Conservation (phyloP, 2,888 invertebrate species). For the Caenorhabditis sp. region DNA sequence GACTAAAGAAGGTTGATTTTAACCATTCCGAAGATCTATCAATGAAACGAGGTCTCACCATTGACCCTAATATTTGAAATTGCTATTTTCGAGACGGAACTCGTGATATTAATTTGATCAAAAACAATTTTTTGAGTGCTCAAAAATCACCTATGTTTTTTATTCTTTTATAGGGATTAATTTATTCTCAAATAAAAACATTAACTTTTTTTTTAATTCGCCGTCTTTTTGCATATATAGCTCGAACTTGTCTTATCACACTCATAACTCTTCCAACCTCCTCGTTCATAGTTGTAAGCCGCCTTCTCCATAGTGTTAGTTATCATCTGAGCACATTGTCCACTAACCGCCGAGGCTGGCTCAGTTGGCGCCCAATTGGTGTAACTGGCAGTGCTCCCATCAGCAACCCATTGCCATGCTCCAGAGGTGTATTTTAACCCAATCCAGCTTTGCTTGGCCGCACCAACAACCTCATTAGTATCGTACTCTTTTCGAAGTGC, state of each 20-base stretch:
- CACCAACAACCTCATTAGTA: slow-evolving; percentile 13
- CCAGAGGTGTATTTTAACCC: slow-evolving; percentile 14
- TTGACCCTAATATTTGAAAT: too few relatives aligned
- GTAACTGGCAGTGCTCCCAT: slow-evolving; percentile 8
- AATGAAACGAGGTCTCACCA: not conserved
- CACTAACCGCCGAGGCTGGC: slow-evolving; percentile 4
- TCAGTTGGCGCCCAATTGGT: slow-evolving; percentile 30
- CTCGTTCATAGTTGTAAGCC: slow-evolving; percentile 22
- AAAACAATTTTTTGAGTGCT: too few relatives aligned
- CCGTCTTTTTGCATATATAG: slow-evolving; percentile 24
- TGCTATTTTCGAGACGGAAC: too few relatives aligned
- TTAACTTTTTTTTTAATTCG: slow-evolving; percentile 4
- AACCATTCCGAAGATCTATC: not conserved
- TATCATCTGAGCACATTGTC: slow-evolving; percentile 25
- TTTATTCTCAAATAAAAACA: not conserved
- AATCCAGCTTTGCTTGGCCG: slow-evolving; percentile 20
- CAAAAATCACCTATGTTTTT: too few relatives aligned
- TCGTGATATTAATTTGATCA: too few relatives aligned
- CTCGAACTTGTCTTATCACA: slow-evolving; percentile 14
- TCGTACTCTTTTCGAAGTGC: slow-evolving; percentile 32
- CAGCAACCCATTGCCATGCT: slow-evolving; percentile 14
- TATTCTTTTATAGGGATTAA: too few relatives aligned
- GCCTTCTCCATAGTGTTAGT: slow-evolving; percentile 17
- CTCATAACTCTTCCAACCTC: slow-evolving; percentile 28
- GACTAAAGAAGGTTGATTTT: not conserved